Evolutionary conservation across 2,888 invertebrate genomes (phyloP).

Genomic region (Temnothorax unifasciatus): DNA sequence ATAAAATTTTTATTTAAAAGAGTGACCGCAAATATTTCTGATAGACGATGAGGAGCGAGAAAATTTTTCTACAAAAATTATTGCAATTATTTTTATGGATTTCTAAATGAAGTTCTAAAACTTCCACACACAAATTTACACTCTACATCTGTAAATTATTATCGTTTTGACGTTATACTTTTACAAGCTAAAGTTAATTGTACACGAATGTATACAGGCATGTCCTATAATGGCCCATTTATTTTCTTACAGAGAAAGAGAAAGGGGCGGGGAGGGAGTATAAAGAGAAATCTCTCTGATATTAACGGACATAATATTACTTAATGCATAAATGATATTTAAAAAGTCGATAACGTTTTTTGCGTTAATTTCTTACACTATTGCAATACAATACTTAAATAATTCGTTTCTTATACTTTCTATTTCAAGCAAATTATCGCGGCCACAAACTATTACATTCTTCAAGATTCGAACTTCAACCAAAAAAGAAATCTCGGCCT

Average conservation of each 20-base stretch:
- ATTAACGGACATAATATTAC: not conserved
- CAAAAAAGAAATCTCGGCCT: not conserved
- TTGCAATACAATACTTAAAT: not conserved
- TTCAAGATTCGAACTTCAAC: not conserved
- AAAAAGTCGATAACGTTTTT: not conserved
- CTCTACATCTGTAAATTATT: not conserved
- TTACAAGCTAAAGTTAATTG: not conserved
- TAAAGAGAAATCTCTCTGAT: not conserved
- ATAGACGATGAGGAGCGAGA: not conserved
- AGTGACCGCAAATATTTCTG: not conserved
- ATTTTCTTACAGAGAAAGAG: not conserved
- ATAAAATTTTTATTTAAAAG: not conserved
- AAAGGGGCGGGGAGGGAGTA: not conserved
- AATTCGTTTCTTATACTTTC: not conserved
- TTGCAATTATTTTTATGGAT: not conserved
- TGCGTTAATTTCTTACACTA: not conserved
- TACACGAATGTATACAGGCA: not conserved
- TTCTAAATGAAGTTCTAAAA: not conserved
- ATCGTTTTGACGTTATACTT: not conserved
- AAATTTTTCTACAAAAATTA: slow-evolving; percentile 1
- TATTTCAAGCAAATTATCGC: not conserved
- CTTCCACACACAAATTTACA: not conserved
- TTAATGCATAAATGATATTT: not conserved
- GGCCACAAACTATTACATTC: not conserved
- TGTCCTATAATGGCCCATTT: not conserved